These are phyloP conservation scores for Colius striatus DNA, from an alignment of 2,113 vertebrate species.

Conservation along the genomic window DNA sequence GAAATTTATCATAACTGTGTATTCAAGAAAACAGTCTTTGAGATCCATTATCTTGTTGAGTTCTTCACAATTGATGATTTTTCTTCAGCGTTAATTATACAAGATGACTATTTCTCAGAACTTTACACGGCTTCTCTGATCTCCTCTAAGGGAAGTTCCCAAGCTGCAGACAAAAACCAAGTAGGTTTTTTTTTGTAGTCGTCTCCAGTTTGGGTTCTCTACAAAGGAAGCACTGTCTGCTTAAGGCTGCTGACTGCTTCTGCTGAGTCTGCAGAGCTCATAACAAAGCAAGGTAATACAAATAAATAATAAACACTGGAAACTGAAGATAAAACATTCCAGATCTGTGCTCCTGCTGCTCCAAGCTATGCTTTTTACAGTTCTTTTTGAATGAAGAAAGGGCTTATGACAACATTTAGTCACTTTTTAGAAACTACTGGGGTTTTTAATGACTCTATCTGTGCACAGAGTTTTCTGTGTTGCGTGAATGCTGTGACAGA, in stretches of 20 bases:
- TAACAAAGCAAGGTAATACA: conserved; percentile 30
- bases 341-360: neutral
- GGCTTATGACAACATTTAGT: neutral
- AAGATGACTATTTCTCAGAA: neutral
- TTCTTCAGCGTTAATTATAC: neutral
- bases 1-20: neutral
- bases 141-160: neutral
- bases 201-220: neutral
- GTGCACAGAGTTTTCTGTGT: neutral
- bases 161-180: neutral
- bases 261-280: conserved; percentile 2
- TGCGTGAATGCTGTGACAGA: neutral
- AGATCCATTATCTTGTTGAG: neutral
- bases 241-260: neutral
- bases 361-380: neutral
- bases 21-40: neutral
- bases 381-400: neutral
- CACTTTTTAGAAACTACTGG: neutral
- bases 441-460: neutral
- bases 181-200: neutral
- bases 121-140: neutral
- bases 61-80: neutral
- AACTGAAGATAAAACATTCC: neutral
- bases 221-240: conserved; percentile 38
- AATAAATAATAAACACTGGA: conserved; percentile 33